phyloP scores from a whole-genome alignment of 2,888 invertebrate species.

The Acanthosepion pharaonis region DNA sequence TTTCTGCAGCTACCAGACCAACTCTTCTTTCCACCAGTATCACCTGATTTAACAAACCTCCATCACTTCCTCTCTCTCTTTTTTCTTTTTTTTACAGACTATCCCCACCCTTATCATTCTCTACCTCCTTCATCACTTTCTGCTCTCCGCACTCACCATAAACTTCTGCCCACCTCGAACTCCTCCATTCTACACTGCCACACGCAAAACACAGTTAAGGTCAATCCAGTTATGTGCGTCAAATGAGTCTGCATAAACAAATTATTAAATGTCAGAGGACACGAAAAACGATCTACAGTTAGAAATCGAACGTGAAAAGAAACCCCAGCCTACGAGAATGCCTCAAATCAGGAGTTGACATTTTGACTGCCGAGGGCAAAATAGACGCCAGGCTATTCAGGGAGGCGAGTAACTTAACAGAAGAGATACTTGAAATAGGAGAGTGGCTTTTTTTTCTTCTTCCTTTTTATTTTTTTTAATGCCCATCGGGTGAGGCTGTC shows the following conservation, averaged over 20 bases:
- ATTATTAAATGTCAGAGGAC: slow-evolving; percentile 33
- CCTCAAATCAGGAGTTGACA: slow-evolving; percentile 21
- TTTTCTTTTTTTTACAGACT: not conserved
- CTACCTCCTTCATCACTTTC: not conserved
- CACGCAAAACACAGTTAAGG: not conserved
- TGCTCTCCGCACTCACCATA: not conserved
- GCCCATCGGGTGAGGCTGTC: not conserved
- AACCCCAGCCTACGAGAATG: not conserved
- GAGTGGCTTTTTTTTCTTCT: not conserved
- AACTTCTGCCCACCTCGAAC: not conserved
- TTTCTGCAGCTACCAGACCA: not conserved
- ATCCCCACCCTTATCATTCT: not conserved
- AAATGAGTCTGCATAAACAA: not conserved
- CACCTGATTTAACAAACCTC: not conserved
- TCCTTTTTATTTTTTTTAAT: not conserved
- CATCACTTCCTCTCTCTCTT: not conserved
- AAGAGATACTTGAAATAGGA: not conserved
- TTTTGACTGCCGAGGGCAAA: not conserved
- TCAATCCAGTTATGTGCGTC: slow-evolving; percentile 9
- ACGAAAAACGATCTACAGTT: slow-evolving; percentile 9
- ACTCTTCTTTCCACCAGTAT: not conserved
- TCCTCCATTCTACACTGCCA: not conserved
- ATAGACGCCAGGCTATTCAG: slow-evolving; percentile 9
- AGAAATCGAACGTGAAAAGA: not conserved
- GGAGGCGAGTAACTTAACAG: slow-evolving; percentile 4